phyloP scores from a whole-genome alignment of 2,797 vertebrate genomes.

The Columba guinea region DNA sequence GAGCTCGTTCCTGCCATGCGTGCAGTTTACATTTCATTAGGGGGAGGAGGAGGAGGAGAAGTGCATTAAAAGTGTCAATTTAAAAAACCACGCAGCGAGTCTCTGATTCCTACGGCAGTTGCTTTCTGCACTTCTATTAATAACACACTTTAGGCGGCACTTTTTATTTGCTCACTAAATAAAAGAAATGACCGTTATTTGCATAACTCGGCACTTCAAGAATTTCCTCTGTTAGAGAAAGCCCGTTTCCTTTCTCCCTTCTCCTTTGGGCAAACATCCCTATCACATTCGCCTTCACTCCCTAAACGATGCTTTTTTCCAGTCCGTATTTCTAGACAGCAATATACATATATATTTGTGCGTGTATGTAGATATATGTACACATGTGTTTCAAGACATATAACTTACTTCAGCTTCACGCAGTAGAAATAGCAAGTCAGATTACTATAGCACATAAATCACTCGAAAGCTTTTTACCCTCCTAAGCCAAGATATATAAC shows the following conservation, averaged over 20 bases:
- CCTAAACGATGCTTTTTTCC: neutral
- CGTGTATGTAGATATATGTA: neutral
- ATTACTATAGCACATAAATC: constrained; percentile 37
- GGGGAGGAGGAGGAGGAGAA: neutral
- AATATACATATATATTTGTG: neutral
- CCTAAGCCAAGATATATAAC: neutral
- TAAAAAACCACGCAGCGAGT: neutral
- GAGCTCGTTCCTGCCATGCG: neutral
- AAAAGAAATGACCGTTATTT: neutral
- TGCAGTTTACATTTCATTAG: neutral
- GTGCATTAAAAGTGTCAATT: constrained; percentile 6
- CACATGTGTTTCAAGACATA: neutral
- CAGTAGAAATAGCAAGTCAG: constrained; percentile 26
- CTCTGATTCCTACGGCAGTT: neutral
- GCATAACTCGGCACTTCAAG: constrained; percentile 9
- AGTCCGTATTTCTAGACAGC: neutral
- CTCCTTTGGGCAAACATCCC: neutral
- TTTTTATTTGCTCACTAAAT: neutral
- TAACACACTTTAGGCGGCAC: neutral
- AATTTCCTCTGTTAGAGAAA: constrained; percentile 26
- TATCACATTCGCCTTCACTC: neutral
- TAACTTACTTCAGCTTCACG: neutral
- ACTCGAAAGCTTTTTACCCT: neutral
- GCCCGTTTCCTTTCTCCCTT: constrained; percentile 15
- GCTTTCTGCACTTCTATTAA: neutral